Conservation (phyloP, 2,797 vertebrate genomes). For the Chelmon rostratus region DNA sequence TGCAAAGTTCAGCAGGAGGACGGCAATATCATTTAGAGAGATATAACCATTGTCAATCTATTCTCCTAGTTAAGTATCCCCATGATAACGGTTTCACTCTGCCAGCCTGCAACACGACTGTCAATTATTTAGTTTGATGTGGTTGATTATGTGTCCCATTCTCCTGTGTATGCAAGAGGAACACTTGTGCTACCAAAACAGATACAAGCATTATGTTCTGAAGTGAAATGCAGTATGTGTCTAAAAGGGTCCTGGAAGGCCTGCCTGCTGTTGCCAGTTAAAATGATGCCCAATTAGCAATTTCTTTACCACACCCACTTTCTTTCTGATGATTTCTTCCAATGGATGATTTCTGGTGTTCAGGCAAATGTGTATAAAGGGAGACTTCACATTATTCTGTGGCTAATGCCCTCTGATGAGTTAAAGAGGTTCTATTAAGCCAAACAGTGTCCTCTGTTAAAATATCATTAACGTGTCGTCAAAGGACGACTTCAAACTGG, state of each 20-base stretch:
- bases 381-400: conserved; percentile 45
- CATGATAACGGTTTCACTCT: conserved; percentile 65
- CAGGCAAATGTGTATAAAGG: conserved; percentile 39
- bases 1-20: conserved; percentile 74
- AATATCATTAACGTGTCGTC: conserved; percentile 25
- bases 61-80: conserved; percentile 64
- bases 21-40: conserved; percentile 71
- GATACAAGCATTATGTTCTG: conserved; percentile 8
- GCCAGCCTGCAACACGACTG: conserved; percentile 55
- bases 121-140: conserved; percentile 70
- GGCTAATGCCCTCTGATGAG: conserved; percentile 37
- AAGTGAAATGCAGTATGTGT: background rate
- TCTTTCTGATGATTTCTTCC: conserved; percentile 15
- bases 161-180: conserved; percentile 31
- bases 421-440: conserved; percentile 33
- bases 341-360: conserved; percentile 50
- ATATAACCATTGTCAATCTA: conserved; percentile 69
- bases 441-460: conserved; percentile 31
- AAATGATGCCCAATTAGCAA: conserved; percentile 24
- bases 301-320: background rate
- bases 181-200: conserved; percentile 25
- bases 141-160: conserved; percentile 57
- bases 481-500: conserved; percentile 14
- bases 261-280: conserved; percentile 17
- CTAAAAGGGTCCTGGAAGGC: conserved; percentile 9